Base-by-base conservation (phyloP, 2,888 invertebrate genomes). In the Malthinus flaveolus region DNA sequence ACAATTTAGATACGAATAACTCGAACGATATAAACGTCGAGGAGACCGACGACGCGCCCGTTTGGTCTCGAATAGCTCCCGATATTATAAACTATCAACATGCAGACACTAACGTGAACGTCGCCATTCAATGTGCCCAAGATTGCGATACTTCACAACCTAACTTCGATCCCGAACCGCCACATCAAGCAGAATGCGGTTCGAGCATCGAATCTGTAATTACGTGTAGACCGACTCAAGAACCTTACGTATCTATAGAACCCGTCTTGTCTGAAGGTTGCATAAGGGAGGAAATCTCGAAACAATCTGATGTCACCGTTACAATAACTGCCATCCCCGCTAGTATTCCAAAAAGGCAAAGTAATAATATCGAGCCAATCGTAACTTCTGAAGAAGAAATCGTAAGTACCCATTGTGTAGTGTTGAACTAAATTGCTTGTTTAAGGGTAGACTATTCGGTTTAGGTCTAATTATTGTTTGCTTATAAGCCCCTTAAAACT, bases 11-110 rank as follows among this genome's bases (percentile, higher is more conserved):
- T 48, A 79, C 79, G 59, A 81, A 80, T 7, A 81, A 81, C 69
- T 69, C 78, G 2, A 80, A 80, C 62, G 83, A 84, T 66, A 83
- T 84, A 7, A 83, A 83, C 69, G 82, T 83, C 6, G 83, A 83
- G 59, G 83, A 84, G 68, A 83, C 84, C 82, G 83, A 83, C 65
- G 82, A 81, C 62, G 78, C 81, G 48, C 76, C 79, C 7, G 70
- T 76, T 34, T 71, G 71, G 71, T 65, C 70, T 11, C 59, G 65
- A 56, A 56, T 59, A 44, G 58, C 59, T 31, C 44, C 58, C 1
- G 61, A 56, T 7, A 51, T 51, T 34, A 36, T 75, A 76, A 23
- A 35, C 48, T 44, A 74, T 73, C 56, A 76, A 65, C 39, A 57
- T 59, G 56, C 79, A 79, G 70, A 81, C 79, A 9, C 46, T 7